Evolutionary conservation across 2,888 invertebrate genomes (phyloP), one percentile per base, ranked within the genome.

Genomic region (Amblyjoppa proteus): DNA sequence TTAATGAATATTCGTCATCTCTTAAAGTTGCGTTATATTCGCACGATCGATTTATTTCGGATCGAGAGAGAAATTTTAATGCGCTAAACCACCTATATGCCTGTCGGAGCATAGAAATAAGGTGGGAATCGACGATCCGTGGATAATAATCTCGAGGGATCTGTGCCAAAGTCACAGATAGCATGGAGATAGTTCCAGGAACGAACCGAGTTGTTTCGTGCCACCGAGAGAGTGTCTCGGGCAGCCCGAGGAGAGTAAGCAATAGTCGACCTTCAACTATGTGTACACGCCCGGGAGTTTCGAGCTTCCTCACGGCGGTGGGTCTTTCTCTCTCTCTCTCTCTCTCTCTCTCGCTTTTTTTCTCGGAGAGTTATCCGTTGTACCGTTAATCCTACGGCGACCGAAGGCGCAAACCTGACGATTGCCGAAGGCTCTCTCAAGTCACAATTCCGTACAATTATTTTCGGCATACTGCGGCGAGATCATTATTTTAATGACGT

Each of bases 91-190:
- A 88, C 89, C 88, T 88, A 90, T 87, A 89, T 90, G 88, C 86
- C 89, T 90, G 89, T 87, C 89, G 89, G 86, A 90, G 87, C 88
- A 89, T 90, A 87, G 90, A 89, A 87, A 58, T 38, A 69, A 74
- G 31, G 20, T 34, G 53, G 58, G 69, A 56, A 74, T 56, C 66
- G 81, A 80, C 71, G 79, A 80, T 81, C 74, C 74, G 81, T 74
- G 68, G 81, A 81, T 74, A 90, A 90, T 87, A 88, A 90, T 90
- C 90, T 89, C 66, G 71, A 66, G 71, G 45, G 51, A 53, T 79
- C 71, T 61, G 64, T 73, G 64, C 79, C 66, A 71, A 61, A 80
- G 41, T 34, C 64, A 45, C 41, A 64, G n/a, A 78, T 20, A 58
- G 45, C 4, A 34, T 51, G 31, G 56, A 20, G 68, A 81, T 74